Base-by-base conservation (phyloP, 92 coral and sea anemone genomes). In the Porites rus region DNA sequence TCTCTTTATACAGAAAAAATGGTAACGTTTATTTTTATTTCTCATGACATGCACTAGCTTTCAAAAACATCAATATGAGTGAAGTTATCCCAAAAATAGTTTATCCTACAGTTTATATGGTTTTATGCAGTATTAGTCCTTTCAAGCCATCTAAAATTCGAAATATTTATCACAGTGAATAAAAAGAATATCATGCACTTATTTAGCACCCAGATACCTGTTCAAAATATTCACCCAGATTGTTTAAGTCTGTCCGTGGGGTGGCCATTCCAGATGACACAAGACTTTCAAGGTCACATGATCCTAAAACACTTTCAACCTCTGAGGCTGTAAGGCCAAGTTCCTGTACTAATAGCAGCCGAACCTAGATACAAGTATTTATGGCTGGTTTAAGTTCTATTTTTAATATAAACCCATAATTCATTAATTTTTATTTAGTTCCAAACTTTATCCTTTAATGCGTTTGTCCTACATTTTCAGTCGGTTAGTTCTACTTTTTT, bases 301-400 rank as follows among this genome's bases (percentile, higher is more conserved):
- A 83, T 10, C 87, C 87, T 78, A 94, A 75, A 74, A 94, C 81
- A 78, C 95, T 92, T 53, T 92, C 96, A 28, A 95, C 90, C 65
- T 95, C 98, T 25, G 94, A 86, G 62, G 89, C 67, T 16, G 94
- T 93, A 22, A 95, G 86, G 53, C 98, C 98, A 63, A 90, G 76
- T 80, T 92, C 98, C 64, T 92, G 95, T 18, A 95, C 94, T 43
- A 95, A 84, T 64, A 92, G 61, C 51, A 95, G 90, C 28, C 96
- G 91, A 69, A 93, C 91, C 98, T 95, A 65, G 6, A 83, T 73
- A 56, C 53, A 69, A 64, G 64, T 10, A 17, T n/a, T 80, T 56
- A 54, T 24, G 51, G 75, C 16, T 38, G 22, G 18, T 69, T 59
- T 31, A 31, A 19, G 13, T 16, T 25, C 12, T n/a, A 38, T 53